Base-by-base conservation (phyloP, 2,888 invertebrate species). In the Isotomurus palustris region DNA sequence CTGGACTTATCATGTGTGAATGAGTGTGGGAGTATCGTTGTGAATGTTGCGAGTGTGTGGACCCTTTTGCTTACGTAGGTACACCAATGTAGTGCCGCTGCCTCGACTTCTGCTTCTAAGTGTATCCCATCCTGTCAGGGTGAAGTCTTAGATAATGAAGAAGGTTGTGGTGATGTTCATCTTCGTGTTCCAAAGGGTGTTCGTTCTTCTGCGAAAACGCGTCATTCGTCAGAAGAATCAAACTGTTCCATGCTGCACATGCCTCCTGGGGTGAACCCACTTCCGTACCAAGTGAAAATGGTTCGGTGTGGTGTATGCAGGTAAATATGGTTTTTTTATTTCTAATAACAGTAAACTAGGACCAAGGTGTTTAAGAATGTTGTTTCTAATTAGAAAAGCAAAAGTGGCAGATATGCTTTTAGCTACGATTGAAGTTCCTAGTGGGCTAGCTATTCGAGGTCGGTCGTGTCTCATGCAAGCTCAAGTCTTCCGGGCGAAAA, bases 371-470 rank as follows among this genome's bases (percentile, higher is more conserved):
- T 32, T 14, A 32, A 32, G 32, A 32, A 32, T 32, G 10, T 45
- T 45, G 22, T 25, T 35, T 49, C 5, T 12, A 21, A 22, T 21
- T 36, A 87, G 88, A 67, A 84, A 85, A 58, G 87, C 86, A 1
- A 87, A 87, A 64, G 95, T 96, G 0, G 94, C 95, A 0, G 91
- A 95, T 71, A 87, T 96, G 1, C 75, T 96, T 41, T 81, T 96
- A 70, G 86, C 91, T 3, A 94, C 95, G 0, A 84, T 94, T 56
- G 89, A 94, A 69, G 84, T 89, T 45, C 91, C 92, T 0, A 83
- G 82, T 61, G 83, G 82, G 24, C 77, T 93, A 38, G 83, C 84
- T 0, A 84, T 86, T 0, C 82, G 86, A 45, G 87, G 90, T 1
- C 81, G 83, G 68, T 80, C 81, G 5, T 83, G 83, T 62, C 81